Conservation (phyloP, 2,113 vertebrate species). For the Marmota flaviventris region DNA sequence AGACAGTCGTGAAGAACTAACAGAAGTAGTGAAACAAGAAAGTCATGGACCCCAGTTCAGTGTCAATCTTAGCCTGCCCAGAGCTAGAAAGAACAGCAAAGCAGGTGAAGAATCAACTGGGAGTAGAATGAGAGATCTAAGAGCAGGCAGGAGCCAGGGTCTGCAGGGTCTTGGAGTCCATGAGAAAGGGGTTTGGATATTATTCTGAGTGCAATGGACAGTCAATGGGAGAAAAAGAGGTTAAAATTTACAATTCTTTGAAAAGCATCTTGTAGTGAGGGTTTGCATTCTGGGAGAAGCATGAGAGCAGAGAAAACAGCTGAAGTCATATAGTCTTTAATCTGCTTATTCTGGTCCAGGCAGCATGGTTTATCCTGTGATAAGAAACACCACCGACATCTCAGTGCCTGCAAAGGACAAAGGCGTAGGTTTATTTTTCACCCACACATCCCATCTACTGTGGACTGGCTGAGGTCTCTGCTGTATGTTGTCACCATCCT, state of each 20-base stretch:
- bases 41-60: not conserved
- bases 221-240: not conserved
- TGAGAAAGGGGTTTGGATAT: not conserved
- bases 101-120: not conserved
- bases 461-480: not conserved
- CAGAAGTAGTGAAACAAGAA: not conserved
- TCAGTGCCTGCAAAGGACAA: not conserved
- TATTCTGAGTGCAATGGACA: not conserved
- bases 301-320: not conserved
- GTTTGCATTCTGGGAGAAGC: not conserved
- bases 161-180: not conserved
- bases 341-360: not conserved
- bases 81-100: fast-evolving
- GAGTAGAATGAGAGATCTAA: not conserved
- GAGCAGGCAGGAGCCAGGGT: not conserved
- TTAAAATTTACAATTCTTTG: not conserved
- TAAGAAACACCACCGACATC: not conserved
- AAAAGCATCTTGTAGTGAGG: not conserved
- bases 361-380: no score
- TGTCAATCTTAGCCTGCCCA: not conserved
- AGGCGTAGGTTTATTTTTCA: not conserved
- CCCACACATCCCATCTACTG: not conserved
- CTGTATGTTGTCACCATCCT: not conserved
- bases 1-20: not conserved
- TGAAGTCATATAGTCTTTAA: not conserved